A percentile compares a stretch with the other conserved stretches of the same genome.
Conservation (phyloP, 92 coral and sea anemone genomes). For the Phymanthus crucifer region DNA sequence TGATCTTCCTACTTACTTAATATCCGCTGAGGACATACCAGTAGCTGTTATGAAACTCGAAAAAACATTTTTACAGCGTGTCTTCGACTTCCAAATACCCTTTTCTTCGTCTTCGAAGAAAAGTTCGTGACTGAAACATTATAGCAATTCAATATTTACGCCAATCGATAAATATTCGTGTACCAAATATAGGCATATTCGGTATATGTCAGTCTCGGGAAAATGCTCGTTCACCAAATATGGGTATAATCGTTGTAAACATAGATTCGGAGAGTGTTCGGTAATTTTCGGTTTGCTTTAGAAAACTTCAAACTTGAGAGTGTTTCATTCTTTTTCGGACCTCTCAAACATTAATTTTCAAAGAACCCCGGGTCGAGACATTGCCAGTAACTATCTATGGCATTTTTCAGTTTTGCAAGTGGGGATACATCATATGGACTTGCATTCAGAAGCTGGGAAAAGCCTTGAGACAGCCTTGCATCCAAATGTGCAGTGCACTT, state of each 20-base stretch:
- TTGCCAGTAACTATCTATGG: no score
- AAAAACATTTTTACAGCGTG: constrained; percentile 34
- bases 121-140: no score
- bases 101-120: constrained; percentile 10
- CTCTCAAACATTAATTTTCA: no score
- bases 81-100: neutral
- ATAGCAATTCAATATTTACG: constrained; percentile 29
- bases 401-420: no score
- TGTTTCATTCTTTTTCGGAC: no score
- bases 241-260: neutral
- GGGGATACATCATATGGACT: no score
- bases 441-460: no score
- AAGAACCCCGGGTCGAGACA: no score
- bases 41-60: constrained; percentile 40
- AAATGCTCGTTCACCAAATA: neutral
- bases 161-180: constrained; percentile 36
- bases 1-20: constrained; percentile 41
- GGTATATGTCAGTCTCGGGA: constrained; percentile 5
- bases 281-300: neutral
- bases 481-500: no score
- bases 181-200: constrained; percentile 53
- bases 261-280: constrained; percentile 1
- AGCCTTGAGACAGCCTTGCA: no score
- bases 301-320: neutral
- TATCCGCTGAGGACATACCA: constrained; percentile 59